These are phyloP conservation scores for Sesamia nonagrioides DNA, from an alignment of 1,140 invertebrate genomes.

Conservation along the genomic window DNA sequence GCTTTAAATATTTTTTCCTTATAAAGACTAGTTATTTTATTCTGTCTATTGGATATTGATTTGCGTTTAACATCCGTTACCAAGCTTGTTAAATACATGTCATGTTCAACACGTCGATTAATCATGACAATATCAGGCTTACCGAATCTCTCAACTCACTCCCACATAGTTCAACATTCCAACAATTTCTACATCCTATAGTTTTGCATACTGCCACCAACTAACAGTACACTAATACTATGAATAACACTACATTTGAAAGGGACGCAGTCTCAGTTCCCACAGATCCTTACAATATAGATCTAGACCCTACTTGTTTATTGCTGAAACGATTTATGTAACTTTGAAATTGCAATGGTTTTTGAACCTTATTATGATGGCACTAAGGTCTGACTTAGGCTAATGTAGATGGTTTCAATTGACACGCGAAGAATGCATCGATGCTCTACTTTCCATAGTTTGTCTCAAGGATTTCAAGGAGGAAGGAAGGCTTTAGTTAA, in stretches of 20 bases:
- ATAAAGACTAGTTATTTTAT: no score
- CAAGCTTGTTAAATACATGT: neutral
- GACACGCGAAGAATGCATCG: constrained; percentile 60
- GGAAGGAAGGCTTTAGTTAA: constrained; percentile 29
- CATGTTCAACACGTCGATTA: constrained; percentile 3
- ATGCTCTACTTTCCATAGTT: constrained; percentile 65
- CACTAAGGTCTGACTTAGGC: neutral
- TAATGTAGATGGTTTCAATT: constrained; percentile 39
- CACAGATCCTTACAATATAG: constrained; percentile 65
- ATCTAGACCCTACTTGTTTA: constrained; percentile 25
- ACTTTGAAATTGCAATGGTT: neutral
- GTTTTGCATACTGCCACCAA: constrained; percentile 40
- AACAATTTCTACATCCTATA: constrained; percentile 43
- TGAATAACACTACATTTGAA: constrained; percentile 70
- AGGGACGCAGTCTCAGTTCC: constrained; percentile 68
- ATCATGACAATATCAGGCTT: constrained; percentile 2
- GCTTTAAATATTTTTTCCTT: no score
- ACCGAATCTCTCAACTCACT: constrained; percentile 8
- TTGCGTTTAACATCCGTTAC: no score
- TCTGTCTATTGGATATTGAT: no score
- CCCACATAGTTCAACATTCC: constrained; percentile 41
- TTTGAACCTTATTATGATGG: neutral
- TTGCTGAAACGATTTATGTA: neutral
- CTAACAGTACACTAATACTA: constrained; percentile 43
- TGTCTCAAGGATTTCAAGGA: constrained; percentile 53